A percentile compares a stretch with the other conserved stretches of the same genome.
These are phyloP conservation scores for Ornithoptera alexandrae DNA, from an alignment of 2,888 invertebrate species.

Conservation along the genomic window DNA sequence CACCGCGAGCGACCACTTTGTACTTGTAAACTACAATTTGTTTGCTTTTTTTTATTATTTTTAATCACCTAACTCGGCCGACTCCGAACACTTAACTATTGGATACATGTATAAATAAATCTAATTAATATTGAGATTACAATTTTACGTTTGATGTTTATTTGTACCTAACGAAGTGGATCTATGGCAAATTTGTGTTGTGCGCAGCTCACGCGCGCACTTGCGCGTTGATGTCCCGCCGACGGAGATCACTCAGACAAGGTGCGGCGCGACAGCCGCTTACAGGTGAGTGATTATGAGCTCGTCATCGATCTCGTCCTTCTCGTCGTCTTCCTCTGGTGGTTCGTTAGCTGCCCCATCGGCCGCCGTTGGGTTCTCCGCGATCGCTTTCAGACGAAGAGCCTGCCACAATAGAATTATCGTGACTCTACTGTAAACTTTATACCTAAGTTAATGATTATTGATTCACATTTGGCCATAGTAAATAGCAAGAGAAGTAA, in stretches of 20 bases:
- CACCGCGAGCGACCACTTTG: conserved; percentile 40
- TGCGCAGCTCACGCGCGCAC: conserved; percentile 21
- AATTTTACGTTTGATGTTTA: conserved; percentile 31
- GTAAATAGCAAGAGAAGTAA: too few relatives aligned
- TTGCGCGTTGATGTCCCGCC: conserved; percentile 6
- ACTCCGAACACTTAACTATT: conserved; percentile 47
- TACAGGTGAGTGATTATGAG: conserved; percentile 92
- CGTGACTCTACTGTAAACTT: too few relatives aligned
- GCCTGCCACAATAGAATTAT: conserved; percentile 46
- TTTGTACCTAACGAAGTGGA: conserved; percentile 42
- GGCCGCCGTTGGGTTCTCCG: conserved; percentile 81
- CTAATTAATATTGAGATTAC: conserved; percentile 56
- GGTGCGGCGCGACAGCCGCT: conserved; percentile 27
- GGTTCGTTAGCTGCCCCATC: conserved; percentile 84
- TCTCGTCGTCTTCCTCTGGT: conserved; percentile 91
- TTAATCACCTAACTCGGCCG: conserved; percentile 38
- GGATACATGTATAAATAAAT: conserved; percentile 53
- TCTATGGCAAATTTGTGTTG: conserved; percentile 40
- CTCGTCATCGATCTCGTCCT: conserved; percentile 93
- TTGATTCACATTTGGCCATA: too few relatives aligned
- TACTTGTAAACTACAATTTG: conserved; percentile 52
- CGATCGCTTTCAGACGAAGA: conserved; percentile 86
- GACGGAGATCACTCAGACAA: conserved; percentile 11
- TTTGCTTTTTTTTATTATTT: conserved; percentile 15
- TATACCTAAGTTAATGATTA: too few relatives aligned